A percentile compares a stretch with the other conserved stretches of the same genome.
Conservation (phyloP, 2,113 vertebrate species). For the Sylvietta virens region DNA sequence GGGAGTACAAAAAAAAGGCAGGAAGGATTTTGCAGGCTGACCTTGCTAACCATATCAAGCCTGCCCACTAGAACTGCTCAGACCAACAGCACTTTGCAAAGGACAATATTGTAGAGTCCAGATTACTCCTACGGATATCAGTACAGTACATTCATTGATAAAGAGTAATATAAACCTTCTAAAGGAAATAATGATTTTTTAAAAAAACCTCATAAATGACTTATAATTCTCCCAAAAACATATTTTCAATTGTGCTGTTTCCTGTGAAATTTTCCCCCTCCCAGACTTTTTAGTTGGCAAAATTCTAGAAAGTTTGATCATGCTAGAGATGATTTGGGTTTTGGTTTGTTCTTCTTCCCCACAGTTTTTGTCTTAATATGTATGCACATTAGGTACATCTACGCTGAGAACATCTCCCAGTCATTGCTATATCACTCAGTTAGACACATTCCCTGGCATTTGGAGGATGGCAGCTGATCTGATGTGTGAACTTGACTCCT, state of each 20-base stretch:
- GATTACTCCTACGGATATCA: neutral
- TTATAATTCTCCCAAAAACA: neutral
- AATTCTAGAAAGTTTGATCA: neutral
- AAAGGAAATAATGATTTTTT: neutral
- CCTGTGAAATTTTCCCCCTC: neutral
- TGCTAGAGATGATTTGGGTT: fast-evolving
- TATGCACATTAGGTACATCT: fast-evolving
- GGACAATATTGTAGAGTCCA: neutral
- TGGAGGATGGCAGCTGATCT: neutral
- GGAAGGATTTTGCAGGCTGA: neutral
- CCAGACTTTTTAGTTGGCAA: neutral
- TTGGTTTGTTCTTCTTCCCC: neutral
- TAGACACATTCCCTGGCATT: neutral
- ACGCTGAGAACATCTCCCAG: neutral
- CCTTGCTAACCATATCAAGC: neutral
- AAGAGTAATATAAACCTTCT: neutral
- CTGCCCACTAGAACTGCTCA: neutral
- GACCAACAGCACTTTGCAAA: neutral
- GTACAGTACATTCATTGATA: neutral
- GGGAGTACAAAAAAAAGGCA: neutral
- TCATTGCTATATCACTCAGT: neutral
- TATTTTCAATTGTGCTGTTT: neutral
- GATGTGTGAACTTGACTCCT: neutral
- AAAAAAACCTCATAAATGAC: neutral
- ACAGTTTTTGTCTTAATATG: neutral